Base-by-base conservation (phyloP, 1,140 invertebrate species). In the Drosophila bocqueti region DNA sequence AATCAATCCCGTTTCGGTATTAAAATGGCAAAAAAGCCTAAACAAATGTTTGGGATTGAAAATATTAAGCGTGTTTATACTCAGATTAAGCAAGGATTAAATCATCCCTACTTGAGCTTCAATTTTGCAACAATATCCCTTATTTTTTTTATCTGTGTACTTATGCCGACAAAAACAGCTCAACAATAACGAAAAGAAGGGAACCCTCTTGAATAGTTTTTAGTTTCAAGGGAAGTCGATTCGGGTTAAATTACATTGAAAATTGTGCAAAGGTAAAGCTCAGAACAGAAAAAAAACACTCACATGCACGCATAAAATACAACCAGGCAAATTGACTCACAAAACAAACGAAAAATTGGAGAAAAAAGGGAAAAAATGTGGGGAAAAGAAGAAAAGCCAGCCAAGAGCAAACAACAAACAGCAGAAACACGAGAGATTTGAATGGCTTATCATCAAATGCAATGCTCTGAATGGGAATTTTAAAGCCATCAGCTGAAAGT, bases 181-280 rank as follows among this genome's bases (percentile, higher is more conserved):
- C 15, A 74, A 75, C 58, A 59, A 63, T 47, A 68, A 78, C 55
- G 15, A 42, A 55, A 34, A 38, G 18, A 54, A 61, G 45, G 6
- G 42, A 63, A 57, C 63, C 58, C 38, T 24, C 13, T 31, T 63
- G 65, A 64, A 78, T 79, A 78, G 76, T 79, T 79, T 79, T 79
- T 63, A 82, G 75, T 69, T 63, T 60, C 80, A 78, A 62, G 59
- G 62, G 66, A 86, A 89, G 73, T 89, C 68, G 55, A 77, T 69
- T 75, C 58, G 68, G 89, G 84, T 83, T 83, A 83, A 87, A 87
- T 87, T 87, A 87, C 84, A 80, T 89, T 83, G 83, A 89, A 87
- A 89, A 87, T 89, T 74, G 84, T 60, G 52, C 77, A 77, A 76
- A 77, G 64, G 75, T 57, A 68, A 77, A 62, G 43, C 31, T 58